Conservation (phyloP, 92 coral and sea anemone genomes). For the Palythoa heliodiscus region DNA sequence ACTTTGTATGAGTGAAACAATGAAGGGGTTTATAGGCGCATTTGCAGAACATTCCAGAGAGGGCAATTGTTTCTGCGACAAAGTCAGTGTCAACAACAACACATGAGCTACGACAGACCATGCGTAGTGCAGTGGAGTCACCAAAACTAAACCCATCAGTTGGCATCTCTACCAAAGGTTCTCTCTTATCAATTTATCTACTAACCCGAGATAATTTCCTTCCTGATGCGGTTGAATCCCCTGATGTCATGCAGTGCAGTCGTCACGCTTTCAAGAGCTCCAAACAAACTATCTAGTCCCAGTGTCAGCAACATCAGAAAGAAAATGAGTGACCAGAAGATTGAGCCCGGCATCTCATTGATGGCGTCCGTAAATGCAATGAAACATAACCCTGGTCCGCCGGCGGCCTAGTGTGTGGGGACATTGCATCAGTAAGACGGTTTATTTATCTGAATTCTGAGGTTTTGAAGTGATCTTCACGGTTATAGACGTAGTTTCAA, state of each 20-base stretch:
- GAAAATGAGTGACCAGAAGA: constrained; percentile 90
- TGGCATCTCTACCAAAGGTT: not conserved
- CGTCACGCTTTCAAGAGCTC: constrained; percentile 91
- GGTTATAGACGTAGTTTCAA: no score
- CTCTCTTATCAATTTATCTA: not conserved
- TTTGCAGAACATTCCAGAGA: no score
- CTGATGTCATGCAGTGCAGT: constrained; percentile 85
- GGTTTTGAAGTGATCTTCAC: no score
- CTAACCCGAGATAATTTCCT: constrained; percentile 83
- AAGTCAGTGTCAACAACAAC: no score
- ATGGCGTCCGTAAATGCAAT: constrained; percentile 97
- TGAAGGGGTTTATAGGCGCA: no score
- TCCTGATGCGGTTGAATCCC: constrained; percentile 71
- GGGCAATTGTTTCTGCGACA: no score
- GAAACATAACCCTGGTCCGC: constrained; percentile 93
- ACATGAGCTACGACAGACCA: no score
- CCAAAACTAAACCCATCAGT: no score
- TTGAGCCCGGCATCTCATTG: constrained; percentile 91
- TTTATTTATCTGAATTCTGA: no score
- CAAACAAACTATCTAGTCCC: constrained; percentile 93
- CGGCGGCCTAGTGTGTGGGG: constrained; percentile 62
- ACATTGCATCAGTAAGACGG: not conserved
- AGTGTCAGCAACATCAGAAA: constrained; percentile 89
- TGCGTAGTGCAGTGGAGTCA: no score
- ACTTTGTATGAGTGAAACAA: no score